Base-by-base conservation (phyloP, 2,797 vertebrate genomes). In the Parotocinclus haroldoi region DNA sequence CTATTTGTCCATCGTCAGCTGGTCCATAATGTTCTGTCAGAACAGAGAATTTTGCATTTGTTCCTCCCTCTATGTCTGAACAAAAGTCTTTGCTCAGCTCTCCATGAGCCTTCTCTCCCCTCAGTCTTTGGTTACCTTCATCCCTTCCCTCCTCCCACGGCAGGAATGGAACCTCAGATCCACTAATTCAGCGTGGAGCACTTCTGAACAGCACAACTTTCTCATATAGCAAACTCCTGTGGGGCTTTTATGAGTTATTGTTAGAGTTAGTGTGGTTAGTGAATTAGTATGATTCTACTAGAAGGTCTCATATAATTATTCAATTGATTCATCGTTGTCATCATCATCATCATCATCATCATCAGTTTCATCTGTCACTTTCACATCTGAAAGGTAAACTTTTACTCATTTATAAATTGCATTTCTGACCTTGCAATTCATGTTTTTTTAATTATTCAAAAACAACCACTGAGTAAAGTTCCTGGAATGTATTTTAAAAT, bases 351-450 rank as follows among this genome's bases (percentile, higher is more conserved):
- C 52, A 12, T 50, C 55, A 37, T 13, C 51, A 44, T 37, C 52
- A 36, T n/a, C 38, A 38, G 4, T 14, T 18, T 13, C 46, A 38
- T 66, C 54, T 54, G 48, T 66, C 18, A 69, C 55, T 63, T 40
- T 52, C 60, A 73, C 1, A 38, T 45, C 56, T 63, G 14, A 12
- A 61, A 71, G 68, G 68, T 72, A 70, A 76, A 55, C 7, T 40
- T 50, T 56, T 8, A 1, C 36, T 16, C 11, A 42, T 42, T 27
- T 27, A 27, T 27, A 42, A 9, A 42, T 9, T 42, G 40, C 9
- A 42, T 42, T 9, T n/a, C n/a, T n/a, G n/a, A n/a, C n/a, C n/a
- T n/a, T n/a, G n/a, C n/a, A n/a, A n/a, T n/a, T n/a, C n/a, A n/a
- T n/a, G n/a, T n/a, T n/a, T n/a, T n/a, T 42, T 9, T 4, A 42